Evolutionary conservation across 2,888 invertebrate genomes (phyloP).

Genomic region (Drosophila colorata): DNA sequence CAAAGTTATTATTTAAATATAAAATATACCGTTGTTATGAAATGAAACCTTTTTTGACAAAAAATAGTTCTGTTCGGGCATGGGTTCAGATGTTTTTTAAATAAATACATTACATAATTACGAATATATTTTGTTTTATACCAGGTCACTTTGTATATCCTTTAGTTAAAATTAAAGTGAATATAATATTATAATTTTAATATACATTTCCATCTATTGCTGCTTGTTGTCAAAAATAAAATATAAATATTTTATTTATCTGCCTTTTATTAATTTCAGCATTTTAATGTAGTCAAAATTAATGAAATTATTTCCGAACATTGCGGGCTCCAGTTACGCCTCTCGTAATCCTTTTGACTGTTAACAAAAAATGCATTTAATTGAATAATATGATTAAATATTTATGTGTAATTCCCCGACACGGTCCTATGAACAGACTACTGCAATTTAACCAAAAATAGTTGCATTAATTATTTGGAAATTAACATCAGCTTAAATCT

Average conservation of each 20-base stretch:
- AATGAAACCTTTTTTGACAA: no score
- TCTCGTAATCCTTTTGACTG: constrained; percentile 5
- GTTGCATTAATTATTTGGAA: constrained; percentile 43
- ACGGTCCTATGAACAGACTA: constrained; percentile 5
- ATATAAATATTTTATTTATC: constrained; percentile 16
- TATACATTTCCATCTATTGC: background rate
- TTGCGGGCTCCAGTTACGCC: background rate
- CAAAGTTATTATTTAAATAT: no score
- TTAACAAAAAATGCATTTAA: constrained; percentile 21
- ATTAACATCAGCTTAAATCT: constrained; percentile 31
- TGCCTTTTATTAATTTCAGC: constrained; percentile 14
- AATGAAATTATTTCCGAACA: constrained; percentile 8
- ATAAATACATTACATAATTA: no score
- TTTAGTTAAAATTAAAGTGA: background rate
- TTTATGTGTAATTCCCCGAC: constrained; percentile 27
- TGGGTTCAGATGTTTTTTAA: no score
- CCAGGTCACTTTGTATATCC: no score
- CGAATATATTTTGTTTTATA: no score
- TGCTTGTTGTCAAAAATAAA: background rate
- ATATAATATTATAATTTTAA: no score
- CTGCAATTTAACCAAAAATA: constrained; percentile 28
- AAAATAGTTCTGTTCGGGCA: no score
- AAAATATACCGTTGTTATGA: no score
- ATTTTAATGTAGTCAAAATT: constrained; percentile 14
- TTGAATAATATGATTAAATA: constrained; percentile 44